Conservation (phyloP, 2,888 invertebrate species). For the Craniophora ligustri region DNA sequence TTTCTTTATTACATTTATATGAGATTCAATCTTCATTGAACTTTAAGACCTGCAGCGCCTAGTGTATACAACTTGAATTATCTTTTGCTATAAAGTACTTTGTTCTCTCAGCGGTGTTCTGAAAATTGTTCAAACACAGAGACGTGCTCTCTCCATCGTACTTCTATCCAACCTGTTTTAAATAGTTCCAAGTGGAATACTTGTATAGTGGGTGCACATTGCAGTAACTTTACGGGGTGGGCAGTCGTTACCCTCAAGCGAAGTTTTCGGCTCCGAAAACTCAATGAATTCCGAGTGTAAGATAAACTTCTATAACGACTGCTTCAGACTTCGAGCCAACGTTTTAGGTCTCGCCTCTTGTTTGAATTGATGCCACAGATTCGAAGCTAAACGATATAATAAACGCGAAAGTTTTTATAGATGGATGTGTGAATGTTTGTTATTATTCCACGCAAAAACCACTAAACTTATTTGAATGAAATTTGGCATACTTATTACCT, state of each 20-base stretch:
- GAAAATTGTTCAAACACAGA: constrained; percentile 9
- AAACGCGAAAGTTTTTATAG: constrained; percentile 23
- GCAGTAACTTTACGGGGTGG: constrained; percentile 31
- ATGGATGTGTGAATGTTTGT: constrained; percentile 23
- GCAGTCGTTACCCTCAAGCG: constrained; percentile 37
- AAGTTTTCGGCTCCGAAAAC: constrained; percentile 51
- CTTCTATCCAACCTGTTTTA: constrained; percentile 32
- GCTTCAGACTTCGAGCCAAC: constrained; percentile 32
- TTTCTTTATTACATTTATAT: too few species aligned
- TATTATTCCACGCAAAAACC: too few species aligned
- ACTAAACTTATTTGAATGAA: too few species aligned
- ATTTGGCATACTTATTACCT: too few species aligned
- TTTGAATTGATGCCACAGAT: constrained; percentile 41
- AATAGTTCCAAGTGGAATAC: constrained; percentile 39
- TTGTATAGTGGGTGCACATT: constrained; percentile 28
- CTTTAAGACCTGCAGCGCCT: too few species aligned
- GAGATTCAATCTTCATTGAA: too few species aligned
- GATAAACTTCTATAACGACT: constrained; percentile 50
- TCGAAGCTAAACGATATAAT: constrained; percentile 17
- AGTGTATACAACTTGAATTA: too few species aligned
- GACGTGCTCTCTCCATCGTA: constrained; percentile 16
- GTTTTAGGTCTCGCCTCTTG: constrained; percentile 26
- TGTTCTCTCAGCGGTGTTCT: not conserved
- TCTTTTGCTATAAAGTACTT: too few species aligned
- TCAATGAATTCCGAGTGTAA: constrained; percentile 46